phyloP scores from a whole-genome alignment of 64 coral and sea anemone species.

The Pocillopora damicornis region DNA sequence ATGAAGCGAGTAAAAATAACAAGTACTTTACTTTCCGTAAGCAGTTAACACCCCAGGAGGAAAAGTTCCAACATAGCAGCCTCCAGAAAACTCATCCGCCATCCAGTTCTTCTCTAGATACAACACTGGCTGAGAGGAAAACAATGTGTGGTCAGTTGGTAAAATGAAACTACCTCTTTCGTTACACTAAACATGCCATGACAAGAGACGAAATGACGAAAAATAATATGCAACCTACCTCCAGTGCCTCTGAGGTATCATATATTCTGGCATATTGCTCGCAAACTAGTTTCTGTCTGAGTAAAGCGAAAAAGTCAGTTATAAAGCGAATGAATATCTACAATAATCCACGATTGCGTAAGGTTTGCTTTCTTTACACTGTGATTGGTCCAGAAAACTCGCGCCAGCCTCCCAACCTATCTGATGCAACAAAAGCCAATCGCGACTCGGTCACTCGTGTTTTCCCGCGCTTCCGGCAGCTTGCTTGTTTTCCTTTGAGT shows the following conservation, averaged over 20 bases:
- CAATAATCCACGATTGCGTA: no score
- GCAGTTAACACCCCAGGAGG: slow-evolving; percentile 51
- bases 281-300: slow-evolving; percentile 51
- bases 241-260: slow-evolving; percentile 56
- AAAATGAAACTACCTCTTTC: not conserved
- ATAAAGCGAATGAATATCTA: no score
- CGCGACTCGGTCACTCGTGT: no score
- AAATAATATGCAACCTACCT: slow-evolving; percentile 7
- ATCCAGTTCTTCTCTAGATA: slow-evolving; percentile 81
- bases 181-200: no score
- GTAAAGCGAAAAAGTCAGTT: not conserved
- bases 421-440: no score
- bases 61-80: slow-evolving; percentile 66
- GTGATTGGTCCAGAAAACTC: not conserved
- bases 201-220: not conserved
- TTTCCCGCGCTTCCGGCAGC: no score
- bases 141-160: not conserved
- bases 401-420: no score
- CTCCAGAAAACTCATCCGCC: slow-evolving; percentile 70
- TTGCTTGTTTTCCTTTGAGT: no score
- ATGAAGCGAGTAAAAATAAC: not conserved
- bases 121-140: slow-evolving; percentile 32
- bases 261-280: slow-evolving; percentile 63
- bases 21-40: slow-evolving; percentile 63
- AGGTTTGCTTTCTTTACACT: no score